Percentiles rank a stretch among this genome's conserved stretches.
Evolutionary conservation across 1,140 invertebrate genomes (phyloP).

Genomic region (Listronotus oregonensis): DNA sequence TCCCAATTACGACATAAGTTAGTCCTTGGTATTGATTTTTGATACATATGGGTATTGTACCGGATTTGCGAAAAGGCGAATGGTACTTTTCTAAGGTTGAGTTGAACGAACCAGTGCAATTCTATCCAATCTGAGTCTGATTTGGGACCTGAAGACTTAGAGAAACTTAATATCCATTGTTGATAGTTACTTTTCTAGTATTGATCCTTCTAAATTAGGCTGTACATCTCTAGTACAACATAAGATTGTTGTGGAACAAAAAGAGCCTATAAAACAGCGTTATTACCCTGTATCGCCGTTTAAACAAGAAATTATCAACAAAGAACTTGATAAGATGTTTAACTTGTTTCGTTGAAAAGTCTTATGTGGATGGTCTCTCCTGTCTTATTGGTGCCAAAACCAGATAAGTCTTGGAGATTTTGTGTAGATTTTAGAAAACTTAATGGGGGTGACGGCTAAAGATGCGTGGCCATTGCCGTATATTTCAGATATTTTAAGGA

Average conservation of each 20-base stretch:
- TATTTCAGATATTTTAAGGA: too few species aligned
- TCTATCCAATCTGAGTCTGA: neutral
- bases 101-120: neutral
- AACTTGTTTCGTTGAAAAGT: conserved; percentile 23
- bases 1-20: neutral
- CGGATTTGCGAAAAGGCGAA: conserved; percentile 7
- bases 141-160: neutral
- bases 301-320: conserved; percentile 36
- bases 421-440: too few species aligned
- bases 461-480: too few species aligned
- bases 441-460: too few species aligned
- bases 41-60: neutral
- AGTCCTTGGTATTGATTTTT: conserved; percentile 4
- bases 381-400: conserved; percentile 37
- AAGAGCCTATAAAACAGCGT: conserved; percentile 39
- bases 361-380: conserved; percentile 42
- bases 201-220: neutral
- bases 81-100: conserved; percentile 4
- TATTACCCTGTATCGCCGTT: conserved; percentile 42
- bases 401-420: too few species aligned
- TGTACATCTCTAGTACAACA: conserved; percentile 1
- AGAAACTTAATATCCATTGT: neutral
- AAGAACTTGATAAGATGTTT: conserved; percentile 45
- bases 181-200: neutral
- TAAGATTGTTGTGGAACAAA: neutral